Evolutionary conservation across 2,797 vertebrate genomes (phyloP), one percentile per base, ranked within the genome.

Genomic region (Clangula hyemalis): DNA sequence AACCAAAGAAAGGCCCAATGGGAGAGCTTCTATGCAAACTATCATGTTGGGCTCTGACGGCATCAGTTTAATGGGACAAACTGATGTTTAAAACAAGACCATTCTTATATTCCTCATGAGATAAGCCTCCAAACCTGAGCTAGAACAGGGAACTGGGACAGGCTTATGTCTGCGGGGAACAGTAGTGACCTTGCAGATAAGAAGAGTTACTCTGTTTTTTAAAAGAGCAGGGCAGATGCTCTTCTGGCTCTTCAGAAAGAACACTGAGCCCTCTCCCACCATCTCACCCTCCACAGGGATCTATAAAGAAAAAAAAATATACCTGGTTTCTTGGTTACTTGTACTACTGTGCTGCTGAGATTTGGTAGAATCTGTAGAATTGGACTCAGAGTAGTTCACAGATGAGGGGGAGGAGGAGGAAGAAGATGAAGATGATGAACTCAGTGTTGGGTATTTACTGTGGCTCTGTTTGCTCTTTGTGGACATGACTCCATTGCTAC

Each of bases 271-370:
- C 51, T 51, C 60, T 49, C 43, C 36, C 70, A 84, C 16, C 49
- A 32, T 21, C 18, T 62, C 72, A 62, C 8, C 5, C 38, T 32
- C 5, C 10, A 79, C 72, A 64, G 38, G 25, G 12, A 39, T n/a
- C 45, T 51, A 68, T 21, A 85, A 85, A 53, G 32, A 15, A 11
- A 73, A 41, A 41, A 73, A 41, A 51, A 81, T 82, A 80, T 97
- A 99, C 99, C 99, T 99, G 97, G 99, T 99, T 97, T 99, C 99
- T 98, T 99, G 99, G 97, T 98, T 99, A 98, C 99, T 99, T 54
- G 99, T 99, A 97, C 98, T 98, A 97, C 99, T 99, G 98, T 99
- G 99, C 60, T 98, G 99, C 98, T 99, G 99, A 96, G 99, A 99
- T 98, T 99, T 99, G 94, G 99, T 99, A 96, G 99, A 99, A 98